These are phyloP conservation scores for Achlya flavicornis DNA, from an alignment of 2,888 invertebrate species.

Conservation along the genomic window DNA sequence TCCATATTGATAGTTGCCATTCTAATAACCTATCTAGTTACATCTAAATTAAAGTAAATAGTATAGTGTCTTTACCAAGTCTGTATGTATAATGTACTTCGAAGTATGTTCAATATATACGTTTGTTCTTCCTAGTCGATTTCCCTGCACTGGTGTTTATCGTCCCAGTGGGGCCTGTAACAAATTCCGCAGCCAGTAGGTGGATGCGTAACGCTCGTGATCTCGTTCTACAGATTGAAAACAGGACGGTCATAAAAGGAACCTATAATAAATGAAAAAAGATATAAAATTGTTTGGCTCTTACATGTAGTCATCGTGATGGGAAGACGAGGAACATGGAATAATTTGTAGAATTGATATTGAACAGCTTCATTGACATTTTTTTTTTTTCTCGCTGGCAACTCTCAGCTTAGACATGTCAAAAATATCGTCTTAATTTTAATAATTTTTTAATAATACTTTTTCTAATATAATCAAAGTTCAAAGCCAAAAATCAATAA, in stretches of 20 bases:
- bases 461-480: no score
- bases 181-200: conserved; percentile 33
- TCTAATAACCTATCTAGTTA: background rate
- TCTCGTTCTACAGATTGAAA: conserved; percentile 6
- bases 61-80: background rate
- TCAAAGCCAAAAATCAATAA: no score
- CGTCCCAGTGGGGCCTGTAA: conserved; percentile 43
- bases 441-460: no score
- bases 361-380: no score
- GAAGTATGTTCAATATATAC: conserved; percentile 44
- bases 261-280: background rate
- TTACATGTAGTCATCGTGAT: background rate
- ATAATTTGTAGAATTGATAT: no score
- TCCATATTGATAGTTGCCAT: no score
- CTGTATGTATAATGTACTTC: conserved; percentile 13
- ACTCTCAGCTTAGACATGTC: no score
- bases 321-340: no score
- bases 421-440: no score
- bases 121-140: conserved; percentile 44
- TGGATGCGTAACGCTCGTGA: conserved; percentile 23
- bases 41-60: background rate
- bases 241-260: background rate
- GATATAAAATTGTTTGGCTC: background rate
- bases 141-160: conserved; percentile 49
- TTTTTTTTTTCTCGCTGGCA: no score